phyloP scores from a whole-genome alignment of 1,140 invertebrate genomes.

The Reticulitermes speratus region DNA sequence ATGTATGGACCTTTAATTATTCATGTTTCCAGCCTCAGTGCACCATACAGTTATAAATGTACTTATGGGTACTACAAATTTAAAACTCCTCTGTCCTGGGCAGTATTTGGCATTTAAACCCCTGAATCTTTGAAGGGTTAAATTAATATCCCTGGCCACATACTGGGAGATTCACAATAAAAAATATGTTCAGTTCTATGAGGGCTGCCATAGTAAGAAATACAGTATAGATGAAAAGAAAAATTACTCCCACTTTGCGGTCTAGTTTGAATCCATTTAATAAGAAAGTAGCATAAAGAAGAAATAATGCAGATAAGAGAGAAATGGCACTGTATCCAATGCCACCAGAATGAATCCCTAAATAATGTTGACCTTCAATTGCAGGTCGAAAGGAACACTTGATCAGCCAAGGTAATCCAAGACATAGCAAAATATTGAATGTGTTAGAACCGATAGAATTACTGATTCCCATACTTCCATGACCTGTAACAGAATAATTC shows the following conservation, averaged over 20 bases:
- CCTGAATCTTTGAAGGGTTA: background rate
- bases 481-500: slow-evolving; percentile 39
- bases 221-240: slow-evolving; percentile 42
- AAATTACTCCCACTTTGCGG: slow-evolving; percentile 40
- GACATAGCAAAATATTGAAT: slow-evolving; percentile 54
- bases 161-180: slow-evolving; percentile 43
- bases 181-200: slow-evolving; percentile 47
- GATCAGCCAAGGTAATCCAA: slow-evolving; percentile 55
- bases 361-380: slow-evolving; percentile 36
- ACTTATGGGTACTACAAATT: no score
- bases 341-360: slow-evolving; percentile 43
- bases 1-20: no score
- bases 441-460: slow-evolving; percentile 55
- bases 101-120: no score
- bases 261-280: slow-evolving; percentile 44
- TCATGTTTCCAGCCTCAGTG: no score
- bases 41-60: no score
- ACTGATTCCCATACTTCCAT: slow-evolving; percentile 54
- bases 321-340: slow-evolving; percentile 45
- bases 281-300: slow-evolving; percentile 41
- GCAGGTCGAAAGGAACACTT: slow-evolving; percentile 45
- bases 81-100: no score
- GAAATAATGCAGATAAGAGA: slow-evolving; percentile 42
- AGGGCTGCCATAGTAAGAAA: slow-evolving; percentile 45
- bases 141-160: slow-evolving; percentile 36